Evolutionary conservation across 2,888 invertebrate genomes (phyloP).

Genomic region (Papilio protenor): DNA sequence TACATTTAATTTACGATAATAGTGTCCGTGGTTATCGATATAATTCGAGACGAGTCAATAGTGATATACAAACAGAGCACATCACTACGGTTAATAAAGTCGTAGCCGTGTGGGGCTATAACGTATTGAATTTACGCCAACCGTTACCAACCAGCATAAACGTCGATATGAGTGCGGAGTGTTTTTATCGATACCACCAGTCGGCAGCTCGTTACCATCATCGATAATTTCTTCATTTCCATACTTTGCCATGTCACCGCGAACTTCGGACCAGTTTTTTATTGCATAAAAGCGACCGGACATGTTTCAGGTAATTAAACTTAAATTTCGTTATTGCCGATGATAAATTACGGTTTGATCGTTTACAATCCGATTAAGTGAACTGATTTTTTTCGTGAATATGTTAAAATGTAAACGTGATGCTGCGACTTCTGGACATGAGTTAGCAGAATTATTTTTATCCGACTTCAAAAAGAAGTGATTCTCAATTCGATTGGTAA

Average conservation of each 20-base stretch:
- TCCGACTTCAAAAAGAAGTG: too few relatives aligned
- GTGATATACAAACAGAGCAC: constrained; percentile 57
- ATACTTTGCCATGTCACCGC: constrained; percentile 52
- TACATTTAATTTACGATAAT: constrained; percentile 62
- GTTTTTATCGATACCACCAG: constrained; percentile 73
- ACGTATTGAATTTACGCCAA: constrained; percentile 70
- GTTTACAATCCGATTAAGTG: constrained; percentile 47
- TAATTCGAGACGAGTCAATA: constrained; percentile 58
- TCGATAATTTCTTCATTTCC: constrained; percentile 77
- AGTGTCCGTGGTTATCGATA: constrained; percentile 57
- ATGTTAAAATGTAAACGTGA: constrained; percentile 47
- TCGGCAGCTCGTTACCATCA: constrained; percentile 65
- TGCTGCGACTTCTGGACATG: constrained; percentile 52
- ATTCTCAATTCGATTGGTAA: too few relatives aligned
- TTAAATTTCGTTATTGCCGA: constrained; percentile 55
- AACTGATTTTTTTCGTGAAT: constrained; percentile 44
- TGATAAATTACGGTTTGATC: constrained; percentile 49
- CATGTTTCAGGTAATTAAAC: constrained; percentile 57
- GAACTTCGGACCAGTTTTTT: constrained; percentile 59
- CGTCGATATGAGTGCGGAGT: constrained; percentile 68
- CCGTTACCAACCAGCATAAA: constrained; percentile 70
- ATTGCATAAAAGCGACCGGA: constrained; percentile 54
- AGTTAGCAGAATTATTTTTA: constrained; percentile 34
- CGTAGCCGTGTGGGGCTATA: constrained; percentile 63
- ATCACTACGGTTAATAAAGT: constrained; percentile 71